Percentiles rank a stretch among this genome's conserved stretches.
phyloP scores from a whole-genome alignment of 2,888 invertebrate species.

The Noctua comes region DNA sequence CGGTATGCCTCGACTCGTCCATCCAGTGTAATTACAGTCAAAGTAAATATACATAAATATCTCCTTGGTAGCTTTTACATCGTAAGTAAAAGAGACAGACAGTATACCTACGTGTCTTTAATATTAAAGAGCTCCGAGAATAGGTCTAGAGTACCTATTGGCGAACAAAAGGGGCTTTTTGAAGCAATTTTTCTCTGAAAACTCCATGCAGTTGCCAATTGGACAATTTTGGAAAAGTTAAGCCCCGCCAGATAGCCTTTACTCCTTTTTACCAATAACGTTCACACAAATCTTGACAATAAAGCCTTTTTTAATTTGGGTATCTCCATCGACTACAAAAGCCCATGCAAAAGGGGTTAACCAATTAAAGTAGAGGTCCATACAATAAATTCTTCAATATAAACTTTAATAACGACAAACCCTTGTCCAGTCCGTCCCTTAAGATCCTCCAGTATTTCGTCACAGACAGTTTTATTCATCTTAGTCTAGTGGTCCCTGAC shows the following conservation, averaged over 20 bases:
- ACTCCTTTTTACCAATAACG: neutral
- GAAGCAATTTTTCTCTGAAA: neutral
- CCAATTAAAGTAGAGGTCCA: neutral
- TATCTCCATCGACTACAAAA: neutral
- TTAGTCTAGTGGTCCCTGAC: neutral
- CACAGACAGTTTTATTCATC: constrained; percentile 10
- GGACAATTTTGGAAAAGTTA: neutral
- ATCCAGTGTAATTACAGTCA: constrained; percentile 37
- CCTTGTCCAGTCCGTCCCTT: neutral
- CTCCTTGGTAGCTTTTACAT: constrained; percentile 5
- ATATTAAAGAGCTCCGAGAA: neutral
- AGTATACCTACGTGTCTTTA: neutral
- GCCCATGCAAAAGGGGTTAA: neutral
- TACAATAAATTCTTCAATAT: constrained; percentile 8
- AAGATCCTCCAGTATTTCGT: neutral
- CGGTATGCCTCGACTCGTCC: constrained; percentile 22
- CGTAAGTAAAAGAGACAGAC: neutral
- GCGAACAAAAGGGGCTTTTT: neutral
- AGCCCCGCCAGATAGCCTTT: neutral
- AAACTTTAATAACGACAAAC: constrained; percentile 2
- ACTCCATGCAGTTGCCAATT: neutral
- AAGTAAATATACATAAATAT: constrained; percentile 36
- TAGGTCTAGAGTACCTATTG: neutral
- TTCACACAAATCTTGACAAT: neutral
- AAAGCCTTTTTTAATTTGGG: neutral